phyloP scores from a whole-genome alignment of 2,113 vertebrate species.

The Callipepla squamata region DNA sequence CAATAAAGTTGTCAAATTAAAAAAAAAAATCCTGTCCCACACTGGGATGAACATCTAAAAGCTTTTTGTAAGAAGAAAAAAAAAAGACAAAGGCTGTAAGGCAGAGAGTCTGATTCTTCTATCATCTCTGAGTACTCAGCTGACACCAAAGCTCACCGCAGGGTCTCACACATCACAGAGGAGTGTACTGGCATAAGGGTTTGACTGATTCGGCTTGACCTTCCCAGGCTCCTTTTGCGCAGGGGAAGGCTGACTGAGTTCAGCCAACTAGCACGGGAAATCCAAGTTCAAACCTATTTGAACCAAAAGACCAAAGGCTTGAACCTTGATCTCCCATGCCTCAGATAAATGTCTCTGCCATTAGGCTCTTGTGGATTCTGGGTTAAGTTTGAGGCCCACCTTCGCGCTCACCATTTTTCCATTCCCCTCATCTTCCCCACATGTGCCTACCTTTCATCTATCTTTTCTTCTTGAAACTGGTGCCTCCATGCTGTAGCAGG shows the following conservation, averaged over 20 bases:
- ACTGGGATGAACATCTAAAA: background rate
- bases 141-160: slow-evolving; percentile 12
- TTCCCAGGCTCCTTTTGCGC: background rate
- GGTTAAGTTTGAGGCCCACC: background rate
- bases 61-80: background rate
- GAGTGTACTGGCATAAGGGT: accelerated
- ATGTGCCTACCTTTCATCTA: background rate
- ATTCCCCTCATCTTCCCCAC: background rate
- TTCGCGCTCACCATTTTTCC: background rate
- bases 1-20: background rate
- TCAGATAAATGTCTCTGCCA: background rate
- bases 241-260: background rate
- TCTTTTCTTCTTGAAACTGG: background rate
- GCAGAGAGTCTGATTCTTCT: background rate
- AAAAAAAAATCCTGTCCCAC: background rate
- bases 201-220: background rate
- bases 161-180: background rate
- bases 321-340: background rate
- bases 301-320: slow-evolving; percentile 40
- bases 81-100: background rate
- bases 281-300: slow-evolving; percentile 9
- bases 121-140: background rate
- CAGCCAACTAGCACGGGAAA: background rate
- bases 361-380: background rate
- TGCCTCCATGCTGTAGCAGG: background rate